Conservation (phyloP, 2,797 vertebrate species). For the Typhlichthys eigenmanni region DNA sequence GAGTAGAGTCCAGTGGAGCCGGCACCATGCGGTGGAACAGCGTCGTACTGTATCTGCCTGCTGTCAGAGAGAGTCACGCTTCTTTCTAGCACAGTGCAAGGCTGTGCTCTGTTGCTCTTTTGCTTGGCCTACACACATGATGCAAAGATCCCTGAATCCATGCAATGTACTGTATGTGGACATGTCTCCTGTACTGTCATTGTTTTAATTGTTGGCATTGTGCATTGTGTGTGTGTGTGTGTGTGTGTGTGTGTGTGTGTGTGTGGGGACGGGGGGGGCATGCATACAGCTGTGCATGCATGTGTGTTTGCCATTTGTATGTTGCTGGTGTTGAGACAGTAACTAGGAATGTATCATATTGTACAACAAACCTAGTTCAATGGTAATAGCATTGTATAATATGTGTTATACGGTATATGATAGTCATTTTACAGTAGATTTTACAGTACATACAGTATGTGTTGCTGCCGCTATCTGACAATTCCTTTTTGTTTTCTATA, state of each 20-base stretch:
- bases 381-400: constrained; percentile 2
- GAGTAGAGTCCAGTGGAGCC: too few relatives aligned
- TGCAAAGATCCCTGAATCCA: constrained; percentile 56
- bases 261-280: too few relatives aligned
- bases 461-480: too few relatives aligned
- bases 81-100: too few relatives aligned
- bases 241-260: not conserved
- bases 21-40: too few relatives aligned
- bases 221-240: constrained; percentile 4
- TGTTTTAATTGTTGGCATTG: constrained; percentile 9
- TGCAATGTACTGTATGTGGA: not conserved
- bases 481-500: too few relatives aligned
- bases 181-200: constrained; percentile 24
- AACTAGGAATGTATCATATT: constrained; percentile 14
- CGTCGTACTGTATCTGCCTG: too few relatives aligned
- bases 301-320: constrained; percentile 27
- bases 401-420: not conserved
- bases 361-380: constrained; percentile 10
- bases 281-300: too few relatives aligned
- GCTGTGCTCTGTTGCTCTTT: too few relatives aligned
- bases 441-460: too few relatives aligned
- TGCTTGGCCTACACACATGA: constrained; percentile 19
- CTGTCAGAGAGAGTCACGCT: too few relatives aligned
- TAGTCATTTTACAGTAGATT: too few relatives aligned
- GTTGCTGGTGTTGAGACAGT: constrained; percentile 3